phyloP scores from a whole-genome alignment of 2,797 vertebrate species.

The Danio aesculapii region DNA sequence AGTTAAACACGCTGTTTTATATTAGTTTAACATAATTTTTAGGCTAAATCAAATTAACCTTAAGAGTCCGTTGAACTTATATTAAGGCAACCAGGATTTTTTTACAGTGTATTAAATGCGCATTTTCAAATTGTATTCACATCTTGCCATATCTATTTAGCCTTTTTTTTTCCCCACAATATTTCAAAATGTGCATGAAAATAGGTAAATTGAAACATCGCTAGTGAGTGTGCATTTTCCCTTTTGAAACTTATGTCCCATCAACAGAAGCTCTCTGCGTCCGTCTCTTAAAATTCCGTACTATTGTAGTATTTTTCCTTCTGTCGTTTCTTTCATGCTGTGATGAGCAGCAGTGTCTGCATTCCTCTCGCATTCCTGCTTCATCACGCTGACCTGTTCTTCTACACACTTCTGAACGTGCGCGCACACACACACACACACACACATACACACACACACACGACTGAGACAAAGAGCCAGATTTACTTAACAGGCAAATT shows the following conservation, averaged over 20 bases:
- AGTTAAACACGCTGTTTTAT: no score
- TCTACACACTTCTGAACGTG: constrained; percentile 28
- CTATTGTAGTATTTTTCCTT: neutral
- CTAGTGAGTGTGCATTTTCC: constrained; percentile 5
- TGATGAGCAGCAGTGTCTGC: constrained; percentile 49
- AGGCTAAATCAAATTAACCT: no score
- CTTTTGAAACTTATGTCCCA: constrained; percentile 28
- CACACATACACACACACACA: constrained; percentile 6
- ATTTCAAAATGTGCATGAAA: no score
- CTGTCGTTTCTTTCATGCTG: constrained; percentile 28
- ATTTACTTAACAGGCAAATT: neutral
- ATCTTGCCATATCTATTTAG: no score
- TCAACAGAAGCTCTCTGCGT: constrained; percentile 49
- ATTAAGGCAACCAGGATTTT: no score
- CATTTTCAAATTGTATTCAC: no score
- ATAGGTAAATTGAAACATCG: no score
- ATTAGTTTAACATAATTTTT: no score
- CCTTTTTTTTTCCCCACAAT: no score
- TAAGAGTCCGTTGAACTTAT: no score
- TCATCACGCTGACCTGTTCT: constrained; percentile 39
- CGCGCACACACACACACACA: constrained; percentile 26
- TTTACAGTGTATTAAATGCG: no score
- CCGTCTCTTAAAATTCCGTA: constrained; percentile 14
- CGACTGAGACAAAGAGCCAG: constrained; percentile 1
- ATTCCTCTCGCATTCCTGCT: constrained; percentile 44